phyloP scores from a whole-genome alignment of 1,140 invertebrate species.

The Papilio polyxenes region DNA sequence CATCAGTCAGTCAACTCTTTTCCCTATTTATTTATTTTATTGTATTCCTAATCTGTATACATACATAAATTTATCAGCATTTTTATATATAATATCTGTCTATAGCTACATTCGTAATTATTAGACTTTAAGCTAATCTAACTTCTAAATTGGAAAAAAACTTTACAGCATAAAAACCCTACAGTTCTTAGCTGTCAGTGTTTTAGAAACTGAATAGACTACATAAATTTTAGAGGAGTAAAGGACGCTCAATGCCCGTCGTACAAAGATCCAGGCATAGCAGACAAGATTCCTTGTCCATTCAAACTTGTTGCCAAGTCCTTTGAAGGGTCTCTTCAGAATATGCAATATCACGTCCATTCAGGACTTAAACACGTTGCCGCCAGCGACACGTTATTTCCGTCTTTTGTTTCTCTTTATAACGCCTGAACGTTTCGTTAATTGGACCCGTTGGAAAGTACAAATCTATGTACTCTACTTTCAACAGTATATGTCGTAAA shows the following conservation, averaged over 20 bases:
- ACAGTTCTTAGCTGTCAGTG: neutral
- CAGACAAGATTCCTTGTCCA: neutral
- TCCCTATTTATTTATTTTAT: too few species aligned
- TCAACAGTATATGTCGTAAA: too few species aligned
- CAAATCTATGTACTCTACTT: too few species aligned
- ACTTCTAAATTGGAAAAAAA: too few species aligned
- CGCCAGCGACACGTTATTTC: neutral
- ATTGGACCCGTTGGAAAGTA: too few species aligned
- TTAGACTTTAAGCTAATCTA: too few species aligned
- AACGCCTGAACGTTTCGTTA: neutral
- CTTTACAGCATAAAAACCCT: neutral
- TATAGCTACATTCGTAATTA: too few species aligned
- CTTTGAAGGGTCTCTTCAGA: conserved; percentile 26
- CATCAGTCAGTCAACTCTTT: too few species aligned
- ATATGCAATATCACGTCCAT: neutral
- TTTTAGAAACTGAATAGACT: conserved; percentile 4
- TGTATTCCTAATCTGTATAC: too few species aligned
- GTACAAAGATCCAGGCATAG: neutral
- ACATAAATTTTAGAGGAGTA: neutral
- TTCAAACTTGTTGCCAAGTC: neutral
- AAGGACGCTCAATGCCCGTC: conserved; percentile 11
- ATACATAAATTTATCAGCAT: too few species aligned
- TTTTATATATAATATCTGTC: too few species aligned
- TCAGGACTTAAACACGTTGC: conserved; percentile 7
- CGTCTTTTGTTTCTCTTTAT: neutral